phyloP scores from a whole-genome alignment of 2,888 invertebrate genomes.

The Selenia dentaria region DNA sequence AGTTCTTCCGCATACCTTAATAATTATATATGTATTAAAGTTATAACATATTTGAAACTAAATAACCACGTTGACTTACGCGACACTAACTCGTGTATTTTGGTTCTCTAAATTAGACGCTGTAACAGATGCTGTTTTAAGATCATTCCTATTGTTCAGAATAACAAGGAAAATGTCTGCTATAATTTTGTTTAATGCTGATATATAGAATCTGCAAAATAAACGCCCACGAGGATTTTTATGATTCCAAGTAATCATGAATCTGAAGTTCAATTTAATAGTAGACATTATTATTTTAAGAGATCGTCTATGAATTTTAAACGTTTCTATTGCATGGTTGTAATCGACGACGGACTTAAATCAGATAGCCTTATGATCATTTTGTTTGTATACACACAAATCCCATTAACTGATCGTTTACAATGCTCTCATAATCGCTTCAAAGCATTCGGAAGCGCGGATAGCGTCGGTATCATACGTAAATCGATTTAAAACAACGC shows the following conservation, averaged over 20 bases:
- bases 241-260: background rate
- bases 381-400: conserved; percentile 4
- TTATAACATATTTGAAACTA: no score
- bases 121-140: no score
- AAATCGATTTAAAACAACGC: conserved; percentile 52
- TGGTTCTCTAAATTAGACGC: no score
- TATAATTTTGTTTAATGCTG: background rate
- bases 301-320: no score
- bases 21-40: no score
- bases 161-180: conserved; percentile 1
- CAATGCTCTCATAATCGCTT: conserved; percentile 18
- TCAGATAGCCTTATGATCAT: no score
- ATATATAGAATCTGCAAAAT: background rate
- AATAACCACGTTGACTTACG: no score
- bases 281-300: background rate
- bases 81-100: no score
- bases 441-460: conserved; percentile 40
- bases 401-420: background rate
- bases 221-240: background rate
- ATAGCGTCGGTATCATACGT: conserved; percentile 41
- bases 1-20: background rate
- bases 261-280: background rate
- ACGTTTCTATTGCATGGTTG: no score
- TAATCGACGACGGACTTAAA: no score
- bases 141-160: no score